Evolutionary conservation across 2,113 vertebrate species (phyloP), one percentile per base, ranked within the genome.

Genomic region (Pristiophorus japonicus): DNA sequence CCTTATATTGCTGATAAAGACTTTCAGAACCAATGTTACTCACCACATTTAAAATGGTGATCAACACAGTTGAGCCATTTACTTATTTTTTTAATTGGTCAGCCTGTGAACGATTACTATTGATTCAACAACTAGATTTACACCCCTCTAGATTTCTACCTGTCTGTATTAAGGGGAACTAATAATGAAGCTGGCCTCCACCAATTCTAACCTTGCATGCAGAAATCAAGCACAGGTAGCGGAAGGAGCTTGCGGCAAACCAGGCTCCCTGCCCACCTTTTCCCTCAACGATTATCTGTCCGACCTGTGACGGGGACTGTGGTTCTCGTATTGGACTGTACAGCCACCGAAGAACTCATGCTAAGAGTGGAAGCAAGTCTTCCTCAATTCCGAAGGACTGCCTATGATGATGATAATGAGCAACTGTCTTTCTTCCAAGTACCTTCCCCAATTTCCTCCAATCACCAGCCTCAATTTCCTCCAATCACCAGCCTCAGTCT

Each of bases 21-120:
- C 87, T n/a, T 34, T 62, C 30, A 91, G 34, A 90, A 90, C 87
- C 0, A 11, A 12, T 59, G 27, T 55, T 34, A 4, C 55, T 62
- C 16, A 91, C 14, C 18, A 7, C 55, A 91, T 16, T 91, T 59
- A 62, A 91, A 62, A 91, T 91, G 1, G 51, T 62, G 55, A 14
- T 81, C 78, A 81, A 42, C 3, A 81, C 5, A 42, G 78, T n/a
- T 91, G 87, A 91, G 27, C 55, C 16, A 7, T 62, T 59, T 59
- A n/a, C n/a, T n/a, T n/a, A n/a, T 55, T 88, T 88, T 90, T 34
- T 59, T 91, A 91, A 62, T 91, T 91, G 27, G 55, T 59, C 51
- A 16, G 47, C 59, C 27, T 51, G 75, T 30, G 30, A 73, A 30
- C 45, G 78, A 6, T 81, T 20, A 45, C 42, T 45, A 81, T 81